These are phyloP conservation scores for Bos indicus DNA, from an alignment of 2,113 vertebrate genomes.

Conservation along the genomic window DNA sequence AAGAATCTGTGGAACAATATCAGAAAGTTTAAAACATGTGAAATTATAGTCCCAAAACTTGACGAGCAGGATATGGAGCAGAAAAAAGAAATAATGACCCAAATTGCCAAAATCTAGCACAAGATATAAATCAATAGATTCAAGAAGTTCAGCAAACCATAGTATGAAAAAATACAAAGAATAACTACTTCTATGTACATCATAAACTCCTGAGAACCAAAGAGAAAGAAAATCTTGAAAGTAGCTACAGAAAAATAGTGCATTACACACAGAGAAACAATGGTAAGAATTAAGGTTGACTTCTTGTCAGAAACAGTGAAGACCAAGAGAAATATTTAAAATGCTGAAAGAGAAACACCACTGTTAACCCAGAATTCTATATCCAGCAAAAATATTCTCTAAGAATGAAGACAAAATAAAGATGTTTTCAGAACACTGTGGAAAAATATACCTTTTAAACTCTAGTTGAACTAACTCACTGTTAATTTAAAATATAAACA, in stretches of 20 bases:
- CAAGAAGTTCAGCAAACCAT: neutral
- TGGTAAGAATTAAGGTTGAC: neutral
- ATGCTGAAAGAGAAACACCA: neutral
- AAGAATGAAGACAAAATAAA: conserved; percentile 18
- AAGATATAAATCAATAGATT: neutral
- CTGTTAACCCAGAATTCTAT: neutral
- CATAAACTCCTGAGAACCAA: neutral
- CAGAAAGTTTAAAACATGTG: neutral
- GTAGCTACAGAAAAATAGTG: neutral
- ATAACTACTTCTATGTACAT: neutral
- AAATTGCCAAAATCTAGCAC: neutral
- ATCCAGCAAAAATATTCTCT: neutral
- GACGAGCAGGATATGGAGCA: neutral
- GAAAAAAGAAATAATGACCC: neutral
- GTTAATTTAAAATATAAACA: neutral
- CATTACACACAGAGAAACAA: neutral
- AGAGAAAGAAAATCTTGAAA: neutral
- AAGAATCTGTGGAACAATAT: neutral
- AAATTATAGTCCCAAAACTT: neutral
- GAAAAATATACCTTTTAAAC: neutral
- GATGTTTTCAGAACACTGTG: neutral
- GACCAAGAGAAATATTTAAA: neutral
- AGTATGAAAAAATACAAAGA: neutral
- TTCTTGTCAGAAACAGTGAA: neutral
- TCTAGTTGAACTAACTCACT: neutral